Base-by-base conservation (phyloP, 2,888 invertebrate species). In the Aleiodes leptofemur region DNA sequence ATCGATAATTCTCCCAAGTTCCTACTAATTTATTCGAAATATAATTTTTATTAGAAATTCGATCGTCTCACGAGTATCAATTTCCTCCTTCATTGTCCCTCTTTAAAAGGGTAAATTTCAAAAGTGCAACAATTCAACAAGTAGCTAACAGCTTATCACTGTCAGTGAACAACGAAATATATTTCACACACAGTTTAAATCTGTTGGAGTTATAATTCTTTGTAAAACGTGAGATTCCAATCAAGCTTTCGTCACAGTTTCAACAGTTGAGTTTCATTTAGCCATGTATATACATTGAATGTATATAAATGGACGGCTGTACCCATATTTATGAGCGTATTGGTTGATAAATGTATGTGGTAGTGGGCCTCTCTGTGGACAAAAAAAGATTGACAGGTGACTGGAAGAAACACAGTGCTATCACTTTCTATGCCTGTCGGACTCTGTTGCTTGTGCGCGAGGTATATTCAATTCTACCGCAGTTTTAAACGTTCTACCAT, bases 351-450 rank as follows among this genome's bases (percentile, higher is more conserved):
- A 51, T 68, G 31, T 31, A 68, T 68, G 16, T 53, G 61, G 34
- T 69, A 34, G 59, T 31, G 31, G 51, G 23, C 69, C 72, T 74
- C 51, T 74, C 23, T 71, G 57, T 34, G 61, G 43, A 69, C 56
- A 23, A 23, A 69, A 72, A 78, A 69, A 78, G 78, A 79, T 74
- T 78, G 79, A 77, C 78, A 75, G 78, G 78, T 78, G 75, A 80
- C 78, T 69, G 77, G 75, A 78, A 76, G 79, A 78, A 77, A 79
- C 76, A 77, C 75, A 78, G 77, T 74, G 80, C 80, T 78, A 80
- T 80, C 80, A 79, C 81, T 81, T 81, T 81, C 81, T 80, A 80
- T 74, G 74, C 77, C 64, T 78, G 77, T 78, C 78, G 76, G 76
- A 77, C 76, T 43, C 43, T 43, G 43, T 43, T 73, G 76, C 72